These are phyloP conservation scores for Cacatua alba DNA, from an alignment of 2,113 vertebrate species.

Conservation along the genomic window DNA sequence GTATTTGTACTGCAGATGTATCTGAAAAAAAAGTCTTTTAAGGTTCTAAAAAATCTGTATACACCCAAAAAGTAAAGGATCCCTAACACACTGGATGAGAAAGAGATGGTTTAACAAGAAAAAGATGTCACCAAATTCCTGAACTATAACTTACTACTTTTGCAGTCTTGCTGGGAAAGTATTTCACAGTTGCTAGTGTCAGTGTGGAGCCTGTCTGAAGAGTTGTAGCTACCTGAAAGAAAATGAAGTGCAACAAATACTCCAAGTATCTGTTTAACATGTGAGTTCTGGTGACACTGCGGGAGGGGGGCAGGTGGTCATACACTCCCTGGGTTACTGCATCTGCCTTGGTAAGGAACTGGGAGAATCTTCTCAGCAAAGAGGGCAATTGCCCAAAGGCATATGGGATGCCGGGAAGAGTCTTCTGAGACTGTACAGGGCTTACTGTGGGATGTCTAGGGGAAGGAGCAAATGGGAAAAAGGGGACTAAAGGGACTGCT, in stretches of 20 bases:
- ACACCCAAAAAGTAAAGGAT: not conserved
- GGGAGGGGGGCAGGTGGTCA: not conserved
- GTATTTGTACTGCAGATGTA: not conserved
- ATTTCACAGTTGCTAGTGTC: not conserved
- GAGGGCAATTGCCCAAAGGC: not conserved
- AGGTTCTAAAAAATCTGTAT: not conserved
- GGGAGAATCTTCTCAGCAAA: not conserved
- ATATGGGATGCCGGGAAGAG: not conserved
- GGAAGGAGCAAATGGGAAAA: not conserved
- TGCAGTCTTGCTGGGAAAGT: not conserved
- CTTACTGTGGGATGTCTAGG: not conserved
- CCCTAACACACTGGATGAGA: not conserved
- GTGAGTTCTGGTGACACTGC: not conserved
- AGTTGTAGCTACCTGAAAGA: not conserved
- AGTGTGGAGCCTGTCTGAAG: fast-evolving
- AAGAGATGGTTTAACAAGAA: not conserved
- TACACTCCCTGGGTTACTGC: too few species aligned
- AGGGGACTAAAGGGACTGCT: not conserved
- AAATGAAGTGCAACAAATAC: not conserved
- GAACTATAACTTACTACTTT: not conserved
- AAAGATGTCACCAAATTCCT: not conserved
- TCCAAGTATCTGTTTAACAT: not conserved
- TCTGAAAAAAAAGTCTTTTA: not conserved
- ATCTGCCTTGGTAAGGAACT: not conserved
- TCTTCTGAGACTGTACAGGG: not conserved